A percentile compares a stretch with the other conserved stretches of the same genome.
These are phyloP conservation scores for Gasterosteus nipponicus DNA, from an alignment of 2,113 vertebrate species.

Conservation along the genomic window DNA sequence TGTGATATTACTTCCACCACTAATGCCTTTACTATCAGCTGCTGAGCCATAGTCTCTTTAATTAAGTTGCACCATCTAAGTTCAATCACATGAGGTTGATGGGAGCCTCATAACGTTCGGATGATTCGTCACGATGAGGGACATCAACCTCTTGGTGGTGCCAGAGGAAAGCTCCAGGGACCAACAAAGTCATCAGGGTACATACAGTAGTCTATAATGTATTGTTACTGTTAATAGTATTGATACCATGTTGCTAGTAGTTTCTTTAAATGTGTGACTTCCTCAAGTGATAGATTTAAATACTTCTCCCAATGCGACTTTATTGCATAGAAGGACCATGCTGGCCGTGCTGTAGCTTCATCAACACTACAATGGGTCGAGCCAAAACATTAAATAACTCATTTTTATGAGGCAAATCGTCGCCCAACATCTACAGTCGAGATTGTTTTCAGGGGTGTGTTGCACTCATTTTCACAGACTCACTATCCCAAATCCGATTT, in stretches of 20 bases:
- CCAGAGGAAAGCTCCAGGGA: background rate
- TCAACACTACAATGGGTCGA: background rate
- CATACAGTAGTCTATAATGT: background rate
- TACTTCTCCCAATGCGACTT: background rate
- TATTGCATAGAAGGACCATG: background rate
- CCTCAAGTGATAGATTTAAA: background rate
- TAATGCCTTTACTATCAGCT: background rate
- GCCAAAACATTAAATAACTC: conserved; percentile 23
- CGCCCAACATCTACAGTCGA: background rate
- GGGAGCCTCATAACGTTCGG: background rate
- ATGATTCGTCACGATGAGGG: background rate
- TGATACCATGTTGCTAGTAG: background rate
- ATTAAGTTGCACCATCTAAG: background rate
- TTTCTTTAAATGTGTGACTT: background rate
- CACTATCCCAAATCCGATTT: conserved; percentile 20
- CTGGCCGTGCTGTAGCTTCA: conserved; percentile 3
- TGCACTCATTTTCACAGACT: background rate
- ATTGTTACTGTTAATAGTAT: background rate
- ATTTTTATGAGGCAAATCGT: conserved; percentile 9
- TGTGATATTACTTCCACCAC: background rate
- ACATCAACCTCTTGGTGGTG: background rate
- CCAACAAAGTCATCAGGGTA: background rate
- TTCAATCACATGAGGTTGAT: background rate
- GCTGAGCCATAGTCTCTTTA: background rate
- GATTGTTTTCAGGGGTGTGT: background rate